Conservation (phyloP, 2,113 vertebrate species). For the Dissostichus mawsoni region DNA sequence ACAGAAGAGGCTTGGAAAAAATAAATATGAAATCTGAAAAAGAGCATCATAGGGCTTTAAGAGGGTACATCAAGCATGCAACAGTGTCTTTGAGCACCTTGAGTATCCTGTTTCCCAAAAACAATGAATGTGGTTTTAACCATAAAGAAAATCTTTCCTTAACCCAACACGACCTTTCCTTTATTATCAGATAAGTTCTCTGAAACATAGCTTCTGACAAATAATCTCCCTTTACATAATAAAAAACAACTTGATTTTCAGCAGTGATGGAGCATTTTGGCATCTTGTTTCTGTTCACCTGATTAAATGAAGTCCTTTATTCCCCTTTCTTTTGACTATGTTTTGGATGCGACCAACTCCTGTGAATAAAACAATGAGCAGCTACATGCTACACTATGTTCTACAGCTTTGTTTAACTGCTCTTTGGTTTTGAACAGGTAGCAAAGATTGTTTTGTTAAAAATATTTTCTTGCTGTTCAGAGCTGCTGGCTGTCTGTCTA, state of each 20-base stretch:
- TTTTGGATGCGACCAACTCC: not conserved
- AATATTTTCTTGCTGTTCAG: no score
- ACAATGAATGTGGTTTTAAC: not conserved
- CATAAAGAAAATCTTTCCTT: not conserved
- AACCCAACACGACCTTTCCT: no score
- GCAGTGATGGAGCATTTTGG: not conserved
- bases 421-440: not conserved
- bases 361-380: not conserved
- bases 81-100: not conserved
- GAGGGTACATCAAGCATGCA: not conserved
- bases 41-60: not conserved
- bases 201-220: no score
- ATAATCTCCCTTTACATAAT: no score
- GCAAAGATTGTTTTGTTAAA: no score
- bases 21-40: no score
- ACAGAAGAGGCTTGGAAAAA: no score
- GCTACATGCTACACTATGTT: not conserved
- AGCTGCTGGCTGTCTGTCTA: not conserved
- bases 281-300: not conserved
- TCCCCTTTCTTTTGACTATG: not conserved
- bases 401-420: not conserved
- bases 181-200: no score
- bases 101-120: not conserved
- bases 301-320: not conserved
- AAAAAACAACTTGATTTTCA: no score